Base-by-base conservation (phyloP, 2,888 invertebrate species). In the Acleris holmiana region DNA sequence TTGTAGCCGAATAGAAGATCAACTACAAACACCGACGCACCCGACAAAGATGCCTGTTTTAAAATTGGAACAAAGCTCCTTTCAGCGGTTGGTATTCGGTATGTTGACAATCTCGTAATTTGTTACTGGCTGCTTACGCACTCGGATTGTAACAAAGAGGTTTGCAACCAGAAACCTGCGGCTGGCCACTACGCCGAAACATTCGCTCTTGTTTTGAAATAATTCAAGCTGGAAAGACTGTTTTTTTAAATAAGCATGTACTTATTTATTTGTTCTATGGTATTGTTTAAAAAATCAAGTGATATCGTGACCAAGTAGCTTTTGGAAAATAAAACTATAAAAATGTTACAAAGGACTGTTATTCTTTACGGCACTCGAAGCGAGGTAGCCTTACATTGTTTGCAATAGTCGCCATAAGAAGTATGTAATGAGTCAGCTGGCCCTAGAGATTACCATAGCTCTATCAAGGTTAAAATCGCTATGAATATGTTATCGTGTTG, bases 51-150 rank as follows among this genome's bases (percentile, higher is more conserved):
- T 5, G 18, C 49, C 59, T 66, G 66, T 66, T 66, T 66, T 61
- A 66, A 66, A 69, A 61, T 62, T 54, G 61, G 61, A 61, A 58
- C 60, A 61, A 53, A 47, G 61, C 54, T 41, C 7, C 65, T 48
- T 61, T 54, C 53, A 56, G 35, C 60, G 54, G 41, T 55, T 54
- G 65, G 60, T 49, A 55, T 65, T 60, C 60, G 59, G 60, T 49
- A 55, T 65, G 65, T 65, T 65, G 65, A 65, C 65, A 65, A 55
- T 60, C 65, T 59, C 46, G 55, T 60, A 65, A 65, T 55, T 50
- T 59, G 65, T 64, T 25, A 64, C 65, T 55, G 60, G 59, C 65
- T 35, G 65, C 48, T 47, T 49, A 60, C 60, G 59, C 44, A 29
- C 55, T 53, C 40, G 53, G 47, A 41, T 41, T 59, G 64, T 59